These are phyloP conservation scores for Psettodes erumei DNA, from an alignment of 2,113 vertebrate genomes.

Conservation along the genomic window DNA sequence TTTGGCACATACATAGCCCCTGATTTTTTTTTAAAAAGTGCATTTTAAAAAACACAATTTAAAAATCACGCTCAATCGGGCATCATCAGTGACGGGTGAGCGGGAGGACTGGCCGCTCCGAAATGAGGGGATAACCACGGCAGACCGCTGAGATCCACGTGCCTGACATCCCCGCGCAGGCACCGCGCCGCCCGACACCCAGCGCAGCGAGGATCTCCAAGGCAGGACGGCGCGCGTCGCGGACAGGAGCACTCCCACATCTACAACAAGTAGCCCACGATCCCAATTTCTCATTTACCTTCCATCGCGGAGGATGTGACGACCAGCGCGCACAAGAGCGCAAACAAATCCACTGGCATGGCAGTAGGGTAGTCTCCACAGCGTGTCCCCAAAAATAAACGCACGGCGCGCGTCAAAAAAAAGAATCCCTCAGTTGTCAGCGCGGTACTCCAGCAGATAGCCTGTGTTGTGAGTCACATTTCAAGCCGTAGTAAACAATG, in stretches of 20 bases:
- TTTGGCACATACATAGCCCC: neutral
- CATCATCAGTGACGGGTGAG: neutral
- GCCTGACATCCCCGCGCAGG: slow-evolving; percentile 50
- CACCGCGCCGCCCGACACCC: slow-evolving; percentile 24
- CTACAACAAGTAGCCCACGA: slow-evolving; percentile 21
- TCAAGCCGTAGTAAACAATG: slow-evolving; percentile 84
- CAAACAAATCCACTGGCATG: slow-evolving; percentile 85
- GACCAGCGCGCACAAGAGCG: slow-evolving; percentile 79
- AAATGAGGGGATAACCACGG: slow-evolving; percentile 22
- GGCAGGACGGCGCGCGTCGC: slow-evolving; percentile 11
- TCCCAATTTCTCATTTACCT: slow-evolving; percentile 78
- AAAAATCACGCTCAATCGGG: neutral
- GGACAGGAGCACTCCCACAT: slow-evolving; percentile 16
- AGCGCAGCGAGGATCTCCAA: slow-evolving; percentile 1
- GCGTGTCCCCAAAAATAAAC: slow-evolving; percentile 67
- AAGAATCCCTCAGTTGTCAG: slow-evolving; percentile 78
- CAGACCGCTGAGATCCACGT: slow-evolving; percentile 63
- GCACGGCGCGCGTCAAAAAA: slow-evolving; percentile 73
- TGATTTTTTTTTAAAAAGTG: no score
- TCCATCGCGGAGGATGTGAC: slow-evolving; percentile 82
- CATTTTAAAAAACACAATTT: neutral
- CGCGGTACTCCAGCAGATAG: slow-evolving; percentile 78
- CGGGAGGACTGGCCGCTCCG: neutral
- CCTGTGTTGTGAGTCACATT: slow-evolving; percentile 83
- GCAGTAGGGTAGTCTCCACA: slow-evolving; percentile 76